Conservation (phyloP, 2,113 vertebrate species). For the Chloebia gouldiae region DNA sequence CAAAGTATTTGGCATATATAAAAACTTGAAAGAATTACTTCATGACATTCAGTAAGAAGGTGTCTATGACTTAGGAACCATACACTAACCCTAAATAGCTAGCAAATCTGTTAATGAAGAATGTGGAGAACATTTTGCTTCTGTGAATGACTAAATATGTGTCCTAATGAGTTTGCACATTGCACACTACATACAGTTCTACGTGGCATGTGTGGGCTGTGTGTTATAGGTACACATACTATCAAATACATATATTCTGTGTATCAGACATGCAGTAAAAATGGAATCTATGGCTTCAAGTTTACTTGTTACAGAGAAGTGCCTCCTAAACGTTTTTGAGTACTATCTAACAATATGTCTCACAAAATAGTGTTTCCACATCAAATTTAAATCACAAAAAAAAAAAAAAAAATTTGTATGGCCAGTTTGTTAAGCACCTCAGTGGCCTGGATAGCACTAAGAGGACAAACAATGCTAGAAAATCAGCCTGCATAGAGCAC, state of each 20-base stretch:
- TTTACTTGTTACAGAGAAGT: background rate
- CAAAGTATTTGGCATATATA: background rate
- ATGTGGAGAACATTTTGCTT: background rate
- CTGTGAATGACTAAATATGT: background rate
- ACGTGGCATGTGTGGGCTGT: background rate
- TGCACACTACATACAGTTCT: background rate
- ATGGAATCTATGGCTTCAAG: background rate
- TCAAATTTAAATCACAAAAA: background rate
- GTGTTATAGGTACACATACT: background rate
- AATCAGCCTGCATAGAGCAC: background rate
- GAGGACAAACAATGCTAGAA: background rate
- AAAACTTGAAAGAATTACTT: background rate
- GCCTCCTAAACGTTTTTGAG: background rate
- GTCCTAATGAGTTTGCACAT: background rate
- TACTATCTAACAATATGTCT: background rate
- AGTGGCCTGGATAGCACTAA: background rate
- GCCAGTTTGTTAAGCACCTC: background rate
- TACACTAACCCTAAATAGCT: background rate
- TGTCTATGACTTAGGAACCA: background rate
- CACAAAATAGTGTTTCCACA: background rate
- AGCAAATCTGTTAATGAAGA: background rate
- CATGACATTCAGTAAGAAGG: background rate
- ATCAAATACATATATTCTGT: background rate
- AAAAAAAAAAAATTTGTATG: background rate
- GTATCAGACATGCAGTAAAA: background rate